phyloP scores from a whole-genome alignment of 2,797 vertebrate species.

The Propithecus deckenii region DNA sequence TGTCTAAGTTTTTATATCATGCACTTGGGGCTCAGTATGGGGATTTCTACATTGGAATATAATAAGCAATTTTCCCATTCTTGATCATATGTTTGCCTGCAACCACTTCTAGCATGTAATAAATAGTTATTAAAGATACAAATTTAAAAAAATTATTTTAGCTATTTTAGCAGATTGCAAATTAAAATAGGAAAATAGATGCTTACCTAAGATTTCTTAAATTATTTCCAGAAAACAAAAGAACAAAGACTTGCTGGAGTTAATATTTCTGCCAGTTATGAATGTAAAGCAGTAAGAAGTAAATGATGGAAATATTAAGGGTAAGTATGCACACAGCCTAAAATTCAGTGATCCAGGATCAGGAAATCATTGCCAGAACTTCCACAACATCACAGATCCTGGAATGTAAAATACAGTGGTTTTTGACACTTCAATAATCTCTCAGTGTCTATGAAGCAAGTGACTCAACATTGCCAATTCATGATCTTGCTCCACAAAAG shows the following conservation, averaged over 20 bases:
- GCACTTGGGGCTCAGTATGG: background rate
- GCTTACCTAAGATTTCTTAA: background rate
- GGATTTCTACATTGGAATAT: background rate
- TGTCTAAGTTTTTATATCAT: background rate
- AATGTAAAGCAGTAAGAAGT: background rate
- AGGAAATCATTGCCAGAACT: background rate
- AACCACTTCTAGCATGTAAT: background rate
- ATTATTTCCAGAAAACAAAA: background rate
- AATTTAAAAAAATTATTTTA: background rate
- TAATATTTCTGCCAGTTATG: background rate
- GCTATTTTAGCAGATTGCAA: background rate
- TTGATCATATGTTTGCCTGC: background rate
- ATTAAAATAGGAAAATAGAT: background rate
- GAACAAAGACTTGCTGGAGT: background rate
- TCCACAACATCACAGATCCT: background rate
- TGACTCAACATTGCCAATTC: background rate
- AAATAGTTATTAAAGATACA: background rate
- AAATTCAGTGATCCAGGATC: background rate
- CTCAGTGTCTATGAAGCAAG: background rate
- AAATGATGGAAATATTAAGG: background rate
- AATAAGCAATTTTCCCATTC: background rate
- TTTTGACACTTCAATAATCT: background rate
- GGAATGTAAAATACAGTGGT: background rate
- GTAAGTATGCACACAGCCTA: fast-evolving
- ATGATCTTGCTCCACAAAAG: background rate